Evolutionary conservation across 1,140 invertebrate species (phyloP).

Genomic region (Pygmarrhopalites habei): DNA sequence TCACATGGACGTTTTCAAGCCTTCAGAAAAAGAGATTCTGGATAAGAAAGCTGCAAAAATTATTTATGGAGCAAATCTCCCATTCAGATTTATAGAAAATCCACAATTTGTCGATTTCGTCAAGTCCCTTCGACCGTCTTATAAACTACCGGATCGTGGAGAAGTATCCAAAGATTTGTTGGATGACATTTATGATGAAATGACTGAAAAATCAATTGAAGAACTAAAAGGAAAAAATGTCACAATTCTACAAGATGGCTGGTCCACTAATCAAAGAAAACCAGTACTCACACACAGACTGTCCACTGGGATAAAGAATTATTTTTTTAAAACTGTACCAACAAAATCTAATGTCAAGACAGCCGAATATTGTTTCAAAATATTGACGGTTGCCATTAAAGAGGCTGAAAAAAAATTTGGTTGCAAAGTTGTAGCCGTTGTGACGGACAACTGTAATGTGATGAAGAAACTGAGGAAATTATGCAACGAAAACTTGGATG

Average conservation of each 20-base stretch:
- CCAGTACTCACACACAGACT: conserved; percentile 18
- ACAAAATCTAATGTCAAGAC: conserved; percentile 13
- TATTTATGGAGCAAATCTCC: background rate
- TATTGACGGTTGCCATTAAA: background rate
- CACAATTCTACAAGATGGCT: conserved; percentile 25
- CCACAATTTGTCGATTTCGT: background rate
- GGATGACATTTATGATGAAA: background rate
- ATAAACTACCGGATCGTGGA: background rate
- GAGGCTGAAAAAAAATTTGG: background rate
- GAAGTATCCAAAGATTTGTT: background rate
- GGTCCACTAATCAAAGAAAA: conserved; percentile 3
- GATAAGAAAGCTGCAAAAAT: background rate
- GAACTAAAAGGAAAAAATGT: conserved; percentile 2
- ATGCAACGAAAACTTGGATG: background rate
- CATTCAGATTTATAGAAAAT: conserved; percentile 9
- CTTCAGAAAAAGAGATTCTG: background rate
- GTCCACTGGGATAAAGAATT: background rate
- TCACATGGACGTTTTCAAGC: too few species aligned
- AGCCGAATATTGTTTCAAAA: conserved; percentile 12
- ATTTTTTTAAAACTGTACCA: conserved; percentile 17
- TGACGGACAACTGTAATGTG: conserved; percentile 23
- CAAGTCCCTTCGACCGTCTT: background rate
- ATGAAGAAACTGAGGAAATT: conserved; percentile 7
- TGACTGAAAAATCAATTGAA: background rate
- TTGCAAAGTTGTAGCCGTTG: background rate